Base-by-base conservation (phyloP, 2,888 invertebrate species). In the Xestia xanthographa region DNA sequence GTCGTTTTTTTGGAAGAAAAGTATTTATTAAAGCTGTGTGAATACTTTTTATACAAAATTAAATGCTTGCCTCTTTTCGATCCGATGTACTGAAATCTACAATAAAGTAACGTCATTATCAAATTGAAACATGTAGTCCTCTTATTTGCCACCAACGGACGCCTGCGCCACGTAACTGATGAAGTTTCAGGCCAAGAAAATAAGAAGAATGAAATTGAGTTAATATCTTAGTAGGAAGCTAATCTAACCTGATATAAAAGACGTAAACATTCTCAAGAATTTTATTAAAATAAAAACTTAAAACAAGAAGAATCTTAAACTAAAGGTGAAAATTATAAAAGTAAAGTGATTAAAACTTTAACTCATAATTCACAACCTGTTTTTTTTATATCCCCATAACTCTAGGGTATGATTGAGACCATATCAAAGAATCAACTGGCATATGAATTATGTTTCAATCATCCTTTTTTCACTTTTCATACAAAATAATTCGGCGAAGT, bases 21-120 rank as follows among this genome's bases (percentile, higher is more conserved):
- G 34, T 56, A 29, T 20, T 20, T 26, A 29, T n/a, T 62, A 20
- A 8, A 48, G n/a, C 11, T 12, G 45, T 70, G n/a, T 34, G 34
- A 14, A 58, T 75, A 76, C 2, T 20, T n/a, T 5, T 38, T 63
- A 65, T 38, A 26, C n/a, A 63, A 9, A 63, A 70, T 38, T 38
- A n/a, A n/a, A n/a, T 12, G 38, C 20, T 45, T 71, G 1, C 71
- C 76, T 62, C 29, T 53, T n/a, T 9, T 14, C 14, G 76, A 66
- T 45, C 2, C 76, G 12, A 76, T 76, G 29, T 29, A 70, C 17
- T 53, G 45, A 56, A 60, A 29, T 76, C 76, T 76, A 48, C 0
- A 66, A 70, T 1, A 22, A 29, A n/a, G n/a, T 1, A 45, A 63
- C 3, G 20, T 11, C 2, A 22, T 22, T 29, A 14, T 9, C 1